phyloP scores from a whole-genome alignment of 2,113 vertebrate genomes.

The Scalopus aquaticus region DNA sequence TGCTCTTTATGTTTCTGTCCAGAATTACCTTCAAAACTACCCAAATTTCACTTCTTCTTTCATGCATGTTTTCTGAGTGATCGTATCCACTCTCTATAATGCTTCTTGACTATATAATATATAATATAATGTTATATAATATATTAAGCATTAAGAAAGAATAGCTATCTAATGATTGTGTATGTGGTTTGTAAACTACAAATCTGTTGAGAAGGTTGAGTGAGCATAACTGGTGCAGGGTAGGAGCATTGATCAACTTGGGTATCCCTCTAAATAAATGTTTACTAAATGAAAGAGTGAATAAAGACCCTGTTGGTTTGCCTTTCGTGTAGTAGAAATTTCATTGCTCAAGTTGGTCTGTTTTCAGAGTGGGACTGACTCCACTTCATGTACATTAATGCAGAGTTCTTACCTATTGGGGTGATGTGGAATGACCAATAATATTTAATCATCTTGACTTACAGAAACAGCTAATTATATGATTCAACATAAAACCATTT shows the following conservation, averaged over 20 bases:
- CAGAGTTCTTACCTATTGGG: not conserved
- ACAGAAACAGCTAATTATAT: not conserved
- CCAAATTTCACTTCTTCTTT: not conserved
- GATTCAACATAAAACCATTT: not conserved
- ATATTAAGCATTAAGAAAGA: not conserved
- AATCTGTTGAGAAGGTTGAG: not conserved
- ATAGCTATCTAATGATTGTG: not conserved
- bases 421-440: not conserved
- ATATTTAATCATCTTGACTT: not conserved
- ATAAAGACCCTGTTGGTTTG: not conserved
- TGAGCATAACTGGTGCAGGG: fast-evolving
- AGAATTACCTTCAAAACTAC: not conserved
- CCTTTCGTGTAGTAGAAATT: not conserved
- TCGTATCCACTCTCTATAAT: not conserved
- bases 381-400: not conserved
- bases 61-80: not conserved
- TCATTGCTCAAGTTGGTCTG: not conserved
- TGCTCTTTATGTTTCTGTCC: not conserved
- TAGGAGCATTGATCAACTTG: not conserved
- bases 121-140: too few species aligned
- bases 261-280: not conserved
- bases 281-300: not conserved
- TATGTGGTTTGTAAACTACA: not conserved
- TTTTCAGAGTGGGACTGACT: not conserved
- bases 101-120: not conserved